phyloP scores from a whole-genome alignment of 1,140 invertebrate genomes.

The Archegozetes longisetosus region DNA sequence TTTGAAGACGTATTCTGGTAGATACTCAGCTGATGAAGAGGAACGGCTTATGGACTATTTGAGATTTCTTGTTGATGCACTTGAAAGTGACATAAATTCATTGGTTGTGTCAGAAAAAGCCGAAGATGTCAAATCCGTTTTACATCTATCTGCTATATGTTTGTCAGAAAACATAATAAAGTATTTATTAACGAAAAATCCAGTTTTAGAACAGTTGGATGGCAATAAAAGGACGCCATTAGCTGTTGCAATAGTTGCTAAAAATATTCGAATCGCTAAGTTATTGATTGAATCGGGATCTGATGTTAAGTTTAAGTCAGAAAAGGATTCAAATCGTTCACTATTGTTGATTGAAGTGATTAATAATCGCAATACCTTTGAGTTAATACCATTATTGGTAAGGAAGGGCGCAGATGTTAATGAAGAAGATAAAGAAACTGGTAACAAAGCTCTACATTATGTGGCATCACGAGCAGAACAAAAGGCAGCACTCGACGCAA shows the following conservation, averaged over 20 bases:
- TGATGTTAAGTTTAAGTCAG: slow-evolving; percentile 26
- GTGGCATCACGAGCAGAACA: slow-evolving; percentile 13
- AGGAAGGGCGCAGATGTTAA: slow-evolving; percentile 23
- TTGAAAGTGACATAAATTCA: background rate
- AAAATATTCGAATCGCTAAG: slow-evolving; percentile 21
- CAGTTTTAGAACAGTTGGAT: slow-evolving; percentile 26
- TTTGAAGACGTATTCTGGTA: background rate
- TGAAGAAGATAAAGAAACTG: slow-evolving; percentile 19
- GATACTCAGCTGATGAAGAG: background rate
- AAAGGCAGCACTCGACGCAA: background rate
- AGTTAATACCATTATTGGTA: slow-evolving; percentile 16
- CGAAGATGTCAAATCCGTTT: slow-evolving; percentile 16
- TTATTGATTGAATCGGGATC: slow-evolving; percentile 27
- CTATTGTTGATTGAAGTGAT: slow-evolving; percentile 24
- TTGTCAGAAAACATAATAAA: slow-evolving; percentile 22
- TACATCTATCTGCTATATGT: slow-evolving; percentile 27
- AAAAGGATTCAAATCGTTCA: slow-evolving; percentile 18
- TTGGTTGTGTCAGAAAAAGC: background rate
- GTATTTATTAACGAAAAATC: slow-evolving; percentile 26
- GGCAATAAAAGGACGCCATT: slow-evolving; percentile 25
- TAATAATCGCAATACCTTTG: background rate
- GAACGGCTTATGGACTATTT: background rate
- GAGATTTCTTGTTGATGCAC: background rate
- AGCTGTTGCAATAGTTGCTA: slow-evolving; percentile 24
- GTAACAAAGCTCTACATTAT: slow-evolving; percentile 25